Base-by-base conservation (phyloP, 2,113 vertebrate species). In the Thunnus maccoyii region DNA sequence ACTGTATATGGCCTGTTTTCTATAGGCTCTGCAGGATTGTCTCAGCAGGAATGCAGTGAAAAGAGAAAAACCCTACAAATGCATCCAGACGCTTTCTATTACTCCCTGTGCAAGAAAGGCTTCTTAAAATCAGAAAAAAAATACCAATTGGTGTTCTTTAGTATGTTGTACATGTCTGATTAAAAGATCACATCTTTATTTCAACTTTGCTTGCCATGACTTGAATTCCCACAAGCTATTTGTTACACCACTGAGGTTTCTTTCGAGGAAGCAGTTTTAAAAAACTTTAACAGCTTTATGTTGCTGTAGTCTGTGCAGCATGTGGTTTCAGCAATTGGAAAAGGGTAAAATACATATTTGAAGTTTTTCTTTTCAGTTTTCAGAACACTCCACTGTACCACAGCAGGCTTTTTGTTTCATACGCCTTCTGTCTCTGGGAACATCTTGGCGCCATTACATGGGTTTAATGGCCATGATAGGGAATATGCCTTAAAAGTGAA, bases 401-500 rank as follows among this genome's bases (percentile, higher is more conserved):
- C 84, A 91, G 90, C 81, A 62, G 86, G 84, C 77, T 62, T 84
- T 57, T 66, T 47, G 63, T 85, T 86, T 90, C 86, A 89, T 83
- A 62, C 3, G 75, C 63, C 80, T 81, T 62, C 76, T 80, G 86
- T 89, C 75, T 91, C 71, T 47, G 79, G 80, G 83, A 93, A 93
- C 91, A 93, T 92, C 89, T 91, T 94, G 94, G 90, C 74, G 50
- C 82, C 83, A 90, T 91, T 92, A 90, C 85, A 86, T 47, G 77
- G 86, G 16, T 92, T 94, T 92, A 92, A 93, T 91, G 78, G 76
- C 80, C 78, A 16, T 86, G 93, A 93, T 91, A 90, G 93, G 62
- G 82, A 93, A 94, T 93, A 93, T 92, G 90, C 74, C 88, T 93
- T 93, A 88, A 92, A 93, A 94, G 90, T 83, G 65, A 88, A 90